Evolutionary conservation across 2,113 vertebrate species (phyloP), one percentile per base, ranked within the genome.

Genomic region (Acinonyx jubatus): DNA sequence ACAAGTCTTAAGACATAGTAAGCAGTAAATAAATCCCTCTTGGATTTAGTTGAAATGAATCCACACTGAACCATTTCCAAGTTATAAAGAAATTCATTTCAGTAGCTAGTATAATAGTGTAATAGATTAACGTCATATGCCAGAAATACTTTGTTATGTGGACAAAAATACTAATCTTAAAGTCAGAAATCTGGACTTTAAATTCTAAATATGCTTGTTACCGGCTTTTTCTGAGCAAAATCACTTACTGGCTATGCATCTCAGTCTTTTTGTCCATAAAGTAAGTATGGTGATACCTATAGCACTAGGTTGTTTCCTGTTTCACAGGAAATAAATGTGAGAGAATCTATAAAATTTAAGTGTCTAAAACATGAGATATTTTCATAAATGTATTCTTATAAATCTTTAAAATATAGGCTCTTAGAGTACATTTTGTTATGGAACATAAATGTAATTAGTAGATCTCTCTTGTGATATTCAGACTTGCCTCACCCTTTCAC

Each of bases 221-320:
- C 55, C 31, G 69, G 41, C 31, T 96, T 88, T 96, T 96, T 96
- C 81, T 96, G 81, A 87, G 23, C 1, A 91, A 80, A 88, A 69
- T 78, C 36, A 31, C 18, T 94, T 78, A 55, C 15, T 93, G 25
- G 52, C 19, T 79, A 1, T 71, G n/a, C 7, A 29, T 93, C 38
- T 91, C 48, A 74, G 57, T 89, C 33, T 89, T 93, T 68, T 76
- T 29, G 84, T 81, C 80, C 61, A 36, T 55, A 79, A 86, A 73
- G 5, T 83, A 89, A 88, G 7, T 86, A 61, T 93, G 83, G 80
- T 12, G 80, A 66, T 87, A 76, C 23, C 29, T 61, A 29, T 8
- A 19, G 69, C 45, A 73, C 4, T 79, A 69, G 41, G 19, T 52
- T 69, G 7, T 92, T 92, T 93, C 29, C 36, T 95, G 2, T 73